Base-by-base conservation (phyloP, 2,113 vertebrate species). In the Astur gentilis region DNA sequence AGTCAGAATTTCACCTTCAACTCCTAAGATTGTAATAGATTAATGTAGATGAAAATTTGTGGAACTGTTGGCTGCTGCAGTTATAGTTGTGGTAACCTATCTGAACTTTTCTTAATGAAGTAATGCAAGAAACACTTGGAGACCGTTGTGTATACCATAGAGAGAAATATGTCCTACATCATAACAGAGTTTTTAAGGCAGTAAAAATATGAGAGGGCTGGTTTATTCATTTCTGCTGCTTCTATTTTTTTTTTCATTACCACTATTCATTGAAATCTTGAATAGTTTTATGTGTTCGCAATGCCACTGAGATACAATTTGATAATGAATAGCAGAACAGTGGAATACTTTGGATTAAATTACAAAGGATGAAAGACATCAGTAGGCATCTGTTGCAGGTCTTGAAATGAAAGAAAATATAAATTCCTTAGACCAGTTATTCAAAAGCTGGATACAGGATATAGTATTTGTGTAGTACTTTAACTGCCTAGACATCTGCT, bases 271-370 rank as follows among this genome's bases (percentile, higher is more conserved):
- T 75, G 66, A 83, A 93, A 75, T 84, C 10, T 19, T 80, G 45
- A 87, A 62, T 85, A 85, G 34, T 15, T 83, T 87, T 40, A 65
- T 45, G 13, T 73, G 20, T 87, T 96, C 91, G 57, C 57, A 79
- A 12, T 65, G n/a, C 65, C 47, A 82, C 34, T 16, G 44, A 92
- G 57, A 76, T 84, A 79, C 36, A 87, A 90, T 89, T 89, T 87
- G 81, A 55, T 87, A 96, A 87, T 76, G 44, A 94, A 93, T 49
- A 95, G 13, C 57, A 95, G 66, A 73, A 82, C 66, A 86, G 57
- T 57, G 45, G 29, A 94, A 89, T 91, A 90, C 38, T 95, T 94
- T 44, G 54, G 27, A 85, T 95, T 89, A 82, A 84, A 89, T 95
- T 87, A 67, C 57, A 87, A 66, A 87, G 44, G 61, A 66, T 78